phyloP scores from a whole-genome alignment of 2,888 invertebrate species.

The Leptura quadrifasciata region DNA sequence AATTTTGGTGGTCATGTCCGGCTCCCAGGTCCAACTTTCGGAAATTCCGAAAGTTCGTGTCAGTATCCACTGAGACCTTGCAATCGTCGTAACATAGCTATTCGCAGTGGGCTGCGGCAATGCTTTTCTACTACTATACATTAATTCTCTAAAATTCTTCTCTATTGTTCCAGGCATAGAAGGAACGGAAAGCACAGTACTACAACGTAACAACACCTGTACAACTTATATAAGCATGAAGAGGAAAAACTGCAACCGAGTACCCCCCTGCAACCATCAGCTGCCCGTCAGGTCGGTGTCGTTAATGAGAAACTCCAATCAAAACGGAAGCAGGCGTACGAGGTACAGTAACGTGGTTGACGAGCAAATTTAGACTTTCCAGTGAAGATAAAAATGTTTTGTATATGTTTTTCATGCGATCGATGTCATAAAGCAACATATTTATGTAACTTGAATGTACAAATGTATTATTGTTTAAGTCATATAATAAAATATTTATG shows the following conservation, averaged over 20 bases:
- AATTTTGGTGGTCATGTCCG: too few species aligned
- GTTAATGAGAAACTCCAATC: conserved; percentile 61
- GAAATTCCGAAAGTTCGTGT: too few species aligned
- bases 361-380: conserved; percentile 56
- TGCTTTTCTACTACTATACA: too few species aligned
- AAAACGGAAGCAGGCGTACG: conserved; percentile 50
- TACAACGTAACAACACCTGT: conserved; percentile 80
- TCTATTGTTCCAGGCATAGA: conserved; percentile 70
- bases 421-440: neutral
- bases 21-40: too few species aligned
- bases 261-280: conserved; percentile 60
- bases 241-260: conserved; percentile 69
- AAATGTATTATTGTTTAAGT: conserved; percentile 2
- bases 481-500: conserved; percentile 10
- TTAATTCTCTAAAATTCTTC: neutral
- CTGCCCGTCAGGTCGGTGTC: conserved; percentile 67
- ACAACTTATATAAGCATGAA: conserved; percentile 79
- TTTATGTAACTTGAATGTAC: conserved; percentile 14
- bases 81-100: too few species aligned
- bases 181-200: conserved; percentile 75
- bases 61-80: too few species aligned
- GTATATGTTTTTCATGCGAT: neutral
- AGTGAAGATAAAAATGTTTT: neutral
- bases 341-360: conserved; percentile 53
- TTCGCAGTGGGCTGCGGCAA: too few species aligned